phyloP scores from a whole-genome alignment of 2,888 invertebrate species.

The Troides helena region DNA sequence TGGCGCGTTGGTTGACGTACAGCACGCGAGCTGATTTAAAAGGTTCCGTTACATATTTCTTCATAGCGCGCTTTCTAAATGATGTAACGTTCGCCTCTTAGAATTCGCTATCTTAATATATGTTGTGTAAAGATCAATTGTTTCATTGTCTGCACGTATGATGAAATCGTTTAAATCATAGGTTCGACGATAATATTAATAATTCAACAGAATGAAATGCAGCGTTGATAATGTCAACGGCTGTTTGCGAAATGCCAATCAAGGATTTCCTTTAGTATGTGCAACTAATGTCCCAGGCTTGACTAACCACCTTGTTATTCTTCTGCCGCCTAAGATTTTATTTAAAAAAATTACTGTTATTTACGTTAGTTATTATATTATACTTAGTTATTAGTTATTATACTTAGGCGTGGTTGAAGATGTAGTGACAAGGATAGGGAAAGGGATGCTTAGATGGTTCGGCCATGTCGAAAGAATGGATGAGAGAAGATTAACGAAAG shows the following conservation, averaged over 20 bases:
- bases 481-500: no score
- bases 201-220: conserved; percentile 5
- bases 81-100: conserved; percentile 36
- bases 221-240: conserved; percentile 9
- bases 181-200: conserved; percentile 4
- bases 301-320: background rate
- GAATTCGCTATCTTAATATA: background rate
- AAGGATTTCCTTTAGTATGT: conserved; percentile 18
- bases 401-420: no score
- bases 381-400: no score
- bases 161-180: conserved; percentile 8
- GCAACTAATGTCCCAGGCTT: conserved; percentile 14
- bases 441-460: no score
- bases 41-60: conserved; percentile 31
- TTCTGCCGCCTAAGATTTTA: background rate
- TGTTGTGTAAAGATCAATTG: conserved; percentile 10
- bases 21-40: conserved; percentile 30
- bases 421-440: no score
- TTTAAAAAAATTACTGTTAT: no score
- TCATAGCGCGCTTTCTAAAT: conserved; percentile 40
- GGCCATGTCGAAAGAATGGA: no score
- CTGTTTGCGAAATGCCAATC: conserved; percentile 23
- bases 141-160: conserved; percentile 12
- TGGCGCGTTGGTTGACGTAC: conserved; percentile 22
- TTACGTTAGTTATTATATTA: no score